phyloP scores from a whole-genome alignment of 1,140 invertebrate species.

The Ganaspis sp. region DNA sequence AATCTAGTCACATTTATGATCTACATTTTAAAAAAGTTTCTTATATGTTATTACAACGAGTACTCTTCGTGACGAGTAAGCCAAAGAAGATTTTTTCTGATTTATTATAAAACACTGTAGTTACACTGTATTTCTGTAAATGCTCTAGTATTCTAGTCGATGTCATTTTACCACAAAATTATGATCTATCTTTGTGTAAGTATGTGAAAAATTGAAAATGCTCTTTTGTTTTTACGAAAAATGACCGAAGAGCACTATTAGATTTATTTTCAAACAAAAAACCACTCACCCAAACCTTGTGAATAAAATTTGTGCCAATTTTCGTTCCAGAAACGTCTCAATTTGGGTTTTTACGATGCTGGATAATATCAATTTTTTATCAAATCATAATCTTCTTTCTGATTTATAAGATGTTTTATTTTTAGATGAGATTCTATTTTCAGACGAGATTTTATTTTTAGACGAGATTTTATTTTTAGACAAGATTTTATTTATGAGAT shows the following conservation, averaged over 20 bases:
- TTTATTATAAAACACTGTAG: not conserved
- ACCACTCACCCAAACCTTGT: not conserved
- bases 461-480: too few species aligned
- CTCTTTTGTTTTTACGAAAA: not conserved
- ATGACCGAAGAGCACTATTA: not conserved
- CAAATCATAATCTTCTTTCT: too few species aligned
- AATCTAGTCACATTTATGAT: constrained; percentile 13
- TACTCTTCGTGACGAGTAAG: constrained; percentile 2
- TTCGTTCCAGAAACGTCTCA: not conserved
- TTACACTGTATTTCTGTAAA: not conserved
- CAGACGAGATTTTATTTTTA: too few species aligned
- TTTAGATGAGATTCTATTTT: too few species aligned
- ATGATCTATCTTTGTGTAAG: not conserved
- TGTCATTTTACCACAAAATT: not conserved
- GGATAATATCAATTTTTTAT: too few species aligned
- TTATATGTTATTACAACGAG: constrained; percentile 15
- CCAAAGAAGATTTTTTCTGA: constrained; percentile 13
- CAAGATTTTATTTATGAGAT: too few species aligned
- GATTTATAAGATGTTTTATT: too few species aligned
- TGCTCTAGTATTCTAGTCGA: not conserved
- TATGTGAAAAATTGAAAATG: not conserved
- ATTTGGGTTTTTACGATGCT: not conserved
- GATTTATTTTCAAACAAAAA: not conserved
- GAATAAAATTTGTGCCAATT: not conserved
- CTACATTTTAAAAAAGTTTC: not conserved